These are phyloP conservation scores for Zelostemma sp. DNA, from an alignment of 1,140 invertebrate genomes.

Conservation along the genomic window DNA sequence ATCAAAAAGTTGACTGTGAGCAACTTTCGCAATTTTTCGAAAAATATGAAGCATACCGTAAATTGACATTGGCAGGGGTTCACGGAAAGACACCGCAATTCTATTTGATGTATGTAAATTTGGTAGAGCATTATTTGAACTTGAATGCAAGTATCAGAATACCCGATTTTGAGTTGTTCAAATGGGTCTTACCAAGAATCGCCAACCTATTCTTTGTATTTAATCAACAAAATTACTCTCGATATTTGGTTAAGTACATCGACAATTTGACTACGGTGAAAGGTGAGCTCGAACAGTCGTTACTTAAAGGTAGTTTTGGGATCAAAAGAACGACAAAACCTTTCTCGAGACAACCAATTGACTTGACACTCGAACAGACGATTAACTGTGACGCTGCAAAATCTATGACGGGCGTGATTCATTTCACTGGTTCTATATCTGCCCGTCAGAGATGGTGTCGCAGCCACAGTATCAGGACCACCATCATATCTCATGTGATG, in stretches of 20 bases:
- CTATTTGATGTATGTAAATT: conserved; percentile 45
- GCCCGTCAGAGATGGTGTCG: conserved; percentile 43
- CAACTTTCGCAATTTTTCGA: conserved; percentile 27
- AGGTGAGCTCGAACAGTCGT: conserved; percentile 33
- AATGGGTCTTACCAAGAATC: conserved; percentile 41
- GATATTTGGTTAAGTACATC: conserved; percentile 32
- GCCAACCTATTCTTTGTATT: conserved; percentile 53
- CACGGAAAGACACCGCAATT: conserved; percentile 57
- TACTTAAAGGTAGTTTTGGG: conserved; percentile 33
- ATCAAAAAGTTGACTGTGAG: conserved; percentile 2
- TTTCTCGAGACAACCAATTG: conserved; percentile 27
- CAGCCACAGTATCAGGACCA: conserved; percentile 29
- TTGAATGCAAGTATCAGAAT: conserved; percentile 40
- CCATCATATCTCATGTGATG: conserved; percentile 23
- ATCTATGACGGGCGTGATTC: conserved; percentile 28
- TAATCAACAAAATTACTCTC: conserved; percentile 55
- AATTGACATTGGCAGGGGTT: conserved; percentile 39
- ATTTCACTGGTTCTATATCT: conserved; percentile 46
- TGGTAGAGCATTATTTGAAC: conserved; percentile 45
- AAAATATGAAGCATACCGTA: conserved; percentile 41
- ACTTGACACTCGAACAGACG: conserved; percentile 46
- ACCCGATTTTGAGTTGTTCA: conserved; percentile 31
- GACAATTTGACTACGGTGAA: conserved; percentile 32
- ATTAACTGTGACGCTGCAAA: conserved; percentile 45
- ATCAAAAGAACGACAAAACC: conserved; percentile 22